These are phyloP conservation scores for Dipodomys stephensi DNA, from an alignment of 2,113 vertebrate species.

Conservation along the genomic window DNA sequence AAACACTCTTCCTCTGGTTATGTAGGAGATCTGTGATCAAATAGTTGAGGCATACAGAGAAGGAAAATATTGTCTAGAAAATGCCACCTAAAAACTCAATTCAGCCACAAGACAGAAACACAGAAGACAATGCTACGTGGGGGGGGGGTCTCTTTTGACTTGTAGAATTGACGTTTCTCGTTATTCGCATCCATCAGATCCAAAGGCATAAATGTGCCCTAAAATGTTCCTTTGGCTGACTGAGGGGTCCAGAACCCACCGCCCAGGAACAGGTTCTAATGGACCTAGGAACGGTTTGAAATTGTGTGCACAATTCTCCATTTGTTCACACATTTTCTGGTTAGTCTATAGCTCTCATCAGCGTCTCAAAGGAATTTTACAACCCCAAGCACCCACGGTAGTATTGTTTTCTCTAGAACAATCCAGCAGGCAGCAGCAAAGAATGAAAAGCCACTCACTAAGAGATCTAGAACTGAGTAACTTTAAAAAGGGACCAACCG, in stretches of 20 bases:
- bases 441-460: conserved; percentile 51
- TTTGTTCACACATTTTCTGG: background rate
- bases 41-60: background rate
- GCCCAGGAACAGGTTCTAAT: background rate
- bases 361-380: background rate
- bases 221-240: background rate
- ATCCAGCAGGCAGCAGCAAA: conserved; percentile 42
- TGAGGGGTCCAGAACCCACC: background rate
- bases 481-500: conserved; percentile 69
- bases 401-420: conserved; percentile 65
- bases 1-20: no score
- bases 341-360: background rate
- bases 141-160: background rate
- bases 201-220: background rate
- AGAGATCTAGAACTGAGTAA: conserved; percentile 52
- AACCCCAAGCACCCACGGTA: conserved; percentile 31
- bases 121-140: conserved; percentile 63
- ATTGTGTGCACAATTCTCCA: background rate
- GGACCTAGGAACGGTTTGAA: background rate
- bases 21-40: no score
- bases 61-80: conserved; percentile 44
- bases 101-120: conserved; percentile 43
- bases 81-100: conserved; percentile 7
- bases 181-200: background rate
- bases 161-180: background rate